A percentile compares a stretch with the other conserved stretches of the same genome.
These are phyloP conservation scores for Halichoerus grypus DNA, from an alignment of 2,113 vertebrate genomes.

Conservation along the genomic window DNA sequence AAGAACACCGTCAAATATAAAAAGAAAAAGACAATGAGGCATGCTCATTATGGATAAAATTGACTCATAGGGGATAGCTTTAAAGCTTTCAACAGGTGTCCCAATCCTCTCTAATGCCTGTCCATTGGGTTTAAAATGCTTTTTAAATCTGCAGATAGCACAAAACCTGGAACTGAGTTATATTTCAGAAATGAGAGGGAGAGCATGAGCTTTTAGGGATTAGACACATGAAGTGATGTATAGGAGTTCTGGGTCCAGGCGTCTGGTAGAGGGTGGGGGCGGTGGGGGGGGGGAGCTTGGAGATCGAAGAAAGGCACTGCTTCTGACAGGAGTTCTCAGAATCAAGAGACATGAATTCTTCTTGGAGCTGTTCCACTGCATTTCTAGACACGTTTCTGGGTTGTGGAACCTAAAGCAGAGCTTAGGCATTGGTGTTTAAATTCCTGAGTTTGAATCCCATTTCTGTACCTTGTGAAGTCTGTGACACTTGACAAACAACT, in stretches of 20 bases:
- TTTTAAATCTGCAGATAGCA: background rate
- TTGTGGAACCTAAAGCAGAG: background rate
- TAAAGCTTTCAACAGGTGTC: conserved; percentile 44
- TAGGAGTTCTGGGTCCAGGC: background rate
- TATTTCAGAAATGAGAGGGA: background rate
- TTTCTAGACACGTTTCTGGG: background rate
- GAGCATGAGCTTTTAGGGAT: background rate
- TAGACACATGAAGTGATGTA: background rate
- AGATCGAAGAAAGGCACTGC: background rate
- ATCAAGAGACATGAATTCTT: background rate
- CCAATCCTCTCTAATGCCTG: background rate
- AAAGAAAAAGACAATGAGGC: background rate
- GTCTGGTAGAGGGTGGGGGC: background rate
- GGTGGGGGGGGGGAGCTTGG: accelerated
- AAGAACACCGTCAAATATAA: background rate
- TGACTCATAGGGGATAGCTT: background rate
- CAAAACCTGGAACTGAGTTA: background rate
- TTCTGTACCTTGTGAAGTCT: background rate
- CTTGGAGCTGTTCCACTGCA: background rate
- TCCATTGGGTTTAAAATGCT: conserved; percentile 25
- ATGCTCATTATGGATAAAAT: background rate
- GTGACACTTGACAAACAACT: background rate
- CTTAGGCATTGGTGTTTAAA: background rate
- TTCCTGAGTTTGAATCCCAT: background rate
- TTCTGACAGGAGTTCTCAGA: background rate